Percentiles rank a stretch among this genome's conserved stretches.
Evolutionary conservation across 2,888 invertebrate species (phyloP).

Genomic region (Dolichopus griseipennis): DNA sequence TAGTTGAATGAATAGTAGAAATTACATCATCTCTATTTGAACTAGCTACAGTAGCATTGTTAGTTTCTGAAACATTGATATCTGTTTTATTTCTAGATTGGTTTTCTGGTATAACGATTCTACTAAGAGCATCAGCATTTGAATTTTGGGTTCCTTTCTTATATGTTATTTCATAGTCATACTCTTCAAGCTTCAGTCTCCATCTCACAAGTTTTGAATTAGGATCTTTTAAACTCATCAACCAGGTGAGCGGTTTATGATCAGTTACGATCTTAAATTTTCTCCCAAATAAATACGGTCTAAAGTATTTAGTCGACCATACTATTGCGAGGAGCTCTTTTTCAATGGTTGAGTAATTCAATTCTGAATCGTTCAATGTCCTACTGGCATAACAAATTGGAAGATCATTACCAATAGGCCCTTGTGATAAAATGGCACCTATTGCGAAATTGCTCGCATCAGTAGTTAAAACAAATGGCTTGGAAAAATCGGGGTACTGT

Average conservation of each 20-base stretch:
- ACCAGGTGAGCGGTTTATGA: slow-evolving; percentile 12
- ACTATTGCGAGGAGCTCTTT: too few species aligned
- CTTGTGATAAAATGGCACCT: slow-evolving; percentile 14
- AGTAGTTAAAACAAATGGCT: slow-evolving; percentile 15
- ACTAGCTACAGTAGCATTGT: not conserved
- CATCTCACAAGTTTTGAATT: slow-evolving; percentile 17
- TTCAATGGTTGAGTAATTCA: slow-evolving; percentile 4
- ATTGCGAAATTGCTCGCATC: slow-evolving; percentile 18
- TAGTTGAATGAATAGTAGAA: slow-evolving; percentile 15
- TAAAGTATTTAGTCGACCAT: too few species aligned
- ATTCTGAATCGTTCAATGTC: slow-evolving; percentile 13
- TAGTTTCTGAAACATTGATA: slow-evolving; percentile 3
- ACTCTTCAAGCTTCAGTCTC: slow-evolving; percentile 22
- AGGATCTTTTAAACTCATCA: slow-evolving; percentile 14
- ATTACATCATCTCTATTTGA: not conserved
- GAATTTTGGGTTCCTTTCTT: slow-evolving; percentile 23
- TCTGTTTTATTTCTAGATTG: slow-evolving; percentile 10
- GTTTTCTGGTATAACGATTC: slow-evolving; percentile 12
- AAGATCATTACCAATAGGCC: slow-evolving; percentile 16
- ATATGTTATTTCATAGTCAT: slow-evolving; percentile 23
- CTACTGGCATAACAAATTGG: slow-evolving; percentile 17
- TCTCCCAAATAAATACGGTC: not conserved
- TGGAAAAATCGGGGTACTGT: slow-evolving; percentile 13
- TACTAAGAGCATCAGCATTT: slow-evolving; percentile 20
- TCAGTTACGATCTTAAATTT: too few species aligned